Percentiles rank a stretch among this genome's conserved stretches.
phyloP scores from a whole-genome alignment of 2,888 invertebrate species.

The Acanthoscelides obtectus region DNA sequence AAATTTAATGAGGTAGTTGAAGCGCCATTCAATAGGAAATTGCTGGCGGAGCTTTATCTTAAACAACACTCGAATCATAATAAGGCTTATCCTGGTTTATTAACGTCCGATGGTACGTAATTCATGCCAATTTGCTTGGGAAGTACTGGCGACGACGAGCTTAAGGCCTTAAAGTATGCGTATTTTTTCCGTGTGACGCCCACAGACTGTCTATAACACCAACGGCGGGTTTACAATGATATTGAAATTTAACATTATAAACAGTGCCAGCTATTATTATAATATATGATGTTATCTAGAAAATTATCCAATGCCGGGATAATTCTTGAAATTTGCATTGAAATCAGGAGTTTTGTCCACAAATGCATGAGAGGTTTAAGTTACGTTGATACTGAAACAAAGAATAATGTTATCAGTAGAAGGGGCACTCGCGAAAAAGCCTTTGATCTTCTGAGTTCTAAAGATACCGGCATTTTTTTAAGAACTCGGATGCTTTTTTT shows the following conservation, averaged over 20 bases:
- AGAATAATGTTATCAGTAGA: too few species aligned
- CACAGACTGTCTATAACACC: not conserved
- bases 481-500: too few species aligned
- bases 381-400: too few species aligned
- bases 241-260: not conserved
- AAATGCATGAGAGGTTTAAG: too few species aligned
- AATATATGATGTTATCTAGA: too few species aligned
- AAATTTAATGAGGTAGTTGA: not conserved
- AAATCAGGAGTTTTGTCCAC: too few species aligned
- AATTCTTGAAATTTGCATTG: too few species aligned
- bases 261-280: not conserved
- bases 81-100: not conserved
- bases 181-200: not conserved
- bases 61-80: not conserved
- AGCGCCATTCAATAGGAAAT: not conserved
- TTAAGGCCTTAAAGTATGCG: not conserved
- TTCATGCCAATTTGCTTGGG: not conserved
- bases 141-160: not conserved
- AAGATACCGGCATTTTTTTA: too few species aligned
- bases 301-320: too few species aligned
- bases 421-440: too few species aligned
- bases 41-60: not conserved
- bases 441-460: too few species aligned
- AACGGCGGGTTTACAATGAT: not conserved
- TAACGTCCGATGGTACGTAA: not conserved